Conservation (phyloP, 2,797 vertebrate species). For the Mormyrops attenuatus region DNA sequence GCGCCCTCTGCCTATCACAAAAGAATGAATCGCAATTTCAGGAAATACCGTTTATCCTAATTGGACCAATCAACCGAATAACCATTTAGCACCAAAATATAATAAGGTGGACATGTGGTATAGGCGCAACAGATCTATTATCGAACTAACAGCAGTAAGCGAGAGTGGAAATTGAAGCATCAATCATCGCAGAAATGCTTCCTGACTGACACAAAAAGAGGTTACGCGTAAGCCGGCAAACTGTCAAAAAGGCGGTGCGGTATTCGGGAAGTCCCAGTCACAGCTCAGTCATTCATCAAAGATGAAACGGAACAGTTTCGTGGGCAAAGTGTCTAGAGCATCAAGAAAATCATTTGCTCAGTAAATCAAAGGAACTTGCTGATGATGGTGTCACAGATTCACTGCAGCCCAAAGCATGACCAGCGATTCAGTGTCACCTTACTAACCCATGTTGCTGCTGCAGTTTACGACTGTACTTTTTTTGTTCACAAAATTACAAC, state of each 20-base stretch:
- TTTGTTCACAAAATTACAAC: background rate
- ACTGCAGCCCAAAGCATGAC: background rate
- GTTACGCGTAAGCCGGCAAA: background rate
- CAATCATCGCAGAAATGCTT: background rate
- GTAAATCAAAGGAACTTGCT: background rate
- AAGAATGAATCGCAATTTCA: background rate
- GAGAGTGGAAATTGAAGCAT: background rate
- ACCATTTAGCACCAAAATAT: background rate
- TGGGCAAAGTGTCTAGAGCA: background rate
- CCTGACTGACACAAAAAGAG: background rate
- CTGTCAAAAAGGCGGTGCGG: background rate
- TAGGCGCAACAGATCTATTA: background rate
- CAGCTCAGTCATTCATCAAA: background rate
- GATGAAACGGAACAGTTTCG: background rate
- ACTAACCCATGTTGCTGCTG: background rate
- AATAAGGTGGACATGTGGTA: background rate
- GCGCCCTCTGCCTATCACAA: background rate
- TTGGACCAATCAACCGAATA: background rate
- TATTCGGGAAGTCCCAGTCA: background rate
- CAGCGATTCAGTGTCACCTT: background rate
- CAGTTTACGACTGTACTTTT: background rate
- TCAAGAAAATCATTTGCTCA: background rate
- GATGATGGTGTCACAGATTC: background rate
- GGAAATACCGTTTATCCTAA: background rate
- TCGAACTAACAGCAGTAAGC: background rate